Conservation (phyloP, 2,113 vertebrate genomes). For the Hucho hucho region DNA sequence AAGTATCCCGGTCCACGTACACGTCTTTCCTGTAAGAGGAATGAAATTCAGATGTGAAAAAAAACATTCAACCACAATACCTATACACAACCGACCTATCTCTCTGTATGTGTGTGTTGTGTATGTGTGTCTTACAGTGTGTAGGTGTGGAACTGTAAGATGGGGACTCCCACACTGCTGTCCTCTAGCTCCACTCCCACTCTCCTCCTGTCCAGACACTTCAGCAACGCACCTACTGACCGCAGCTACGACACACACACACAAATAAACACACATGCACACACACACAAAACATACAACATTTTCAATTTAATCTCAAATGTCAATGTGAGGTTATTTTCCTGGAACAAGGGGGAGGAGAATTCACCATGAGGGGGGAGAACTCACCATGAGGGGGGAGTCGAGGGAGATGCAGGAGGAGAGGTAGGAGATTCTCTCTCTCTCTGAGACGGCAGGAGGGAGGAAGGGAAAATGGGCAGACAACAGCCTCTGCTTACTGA, state of each 20-base stretch:
- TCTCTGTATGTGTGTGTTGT: background rate
- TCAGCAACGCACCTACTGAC: slow-evolving; percentile 87
- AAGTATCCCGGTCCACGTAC: slow-evolving; percentile 82
- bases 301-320: too few species aligned
- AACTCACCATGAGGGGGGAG: slow-evolving; percentile 80
- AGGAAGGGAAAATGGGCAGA: slow-evolving; percentile 86
- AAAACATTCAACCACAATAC: slow-evolving; percentile 7
- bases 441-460: slow-evolving; percentile 79
- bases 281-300: slow-evolving; percentile 11
- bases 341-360: too few species aligned
- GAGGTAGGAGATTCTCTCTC: slow-evolving; percentile 86
- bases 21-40: slow-evolving; percentile 73
- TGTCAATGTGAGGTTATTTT: too few species aligned
- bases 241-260: slow-evolving; percentile 70
- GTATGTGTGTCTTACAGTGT: slow-evolving; percentile 72
- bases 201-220: slow-evolving; percentile 90
- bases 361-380: background rate
- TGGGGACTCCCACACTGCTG: slow-evolving; percentile 79
- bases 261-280: background rate
- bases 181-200: slow-evolving; percentile 92
- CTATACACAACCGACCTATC: background rate
- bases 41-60: slow-evolving; percentile 20
- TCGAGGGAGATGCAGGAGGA: slow-evolving; percentile 90
- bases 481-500: slow-evolving; percentile 89
- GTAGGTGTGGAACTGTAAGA: slow-evolving; percentile 89